Percentiles rank a stretch among this genome's conserved stretches.
These are phyloP conservation scores for Stenurella melanura DNA, from an alignment of 2,888 invertebrate genomes.

Conservation along the genomic window DNA sequence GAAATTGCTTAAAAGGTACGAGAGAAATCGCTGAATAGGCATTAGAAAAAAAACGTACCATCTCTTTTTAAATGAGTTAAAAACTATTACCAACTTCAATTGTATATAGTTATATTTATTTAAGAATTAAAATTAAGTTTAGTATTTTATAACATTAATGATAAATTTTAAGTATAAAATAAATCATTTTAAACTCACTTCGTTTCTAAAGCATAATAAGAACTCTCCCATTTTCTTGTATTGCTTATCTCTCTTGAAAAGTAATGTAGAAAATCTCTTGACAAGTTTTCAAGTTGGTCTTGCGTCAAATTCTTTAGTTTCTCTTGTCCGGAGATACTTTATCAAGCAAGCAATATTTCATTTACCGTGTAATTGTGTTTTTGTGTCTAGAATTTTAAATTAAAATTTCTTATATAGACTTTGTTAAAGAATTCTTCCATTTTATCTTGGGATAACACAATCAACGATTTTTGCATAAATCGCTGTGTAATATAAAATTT, in stretches of 20 bases:
- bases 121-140: no score
- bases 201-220: neutral
- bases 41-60: no score
- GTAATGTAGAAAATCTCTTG: slow-evolving; percentile 5
- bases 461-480: slow-evolving; percentile 21
- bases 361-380: slow-evolving; percentile 19
- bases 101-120: no score
- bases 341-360: slow-evolving; percentile 31
- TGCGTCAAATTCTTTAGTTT: slow-evolving; percentile 5
- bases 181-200: no score
- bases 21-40: no score
- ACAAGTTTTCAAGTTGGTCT: slow-evolving; percentile 11
- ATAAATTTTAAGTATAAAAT: no score
- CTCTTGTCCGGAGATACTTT: neutral
- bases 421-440: slow-evolving; percentile 21
- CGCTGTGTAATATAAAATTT: slow-evolving; percentile 20
- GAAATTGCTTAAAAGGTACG: no score
- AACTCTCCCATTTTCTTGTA: neutral
- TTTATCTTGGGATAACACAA: slow-evolving; percentile 29
- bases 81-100: no score
- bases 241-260: neutral
- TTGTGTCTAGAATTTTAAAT: slow-evolving; percentile 27
- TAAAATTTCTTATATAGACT: slow-evolving; percentile 28
- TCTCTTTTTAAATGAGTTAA: no score
- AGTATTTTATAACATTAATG: no score